Base-by-base conservation (phyloP, 2,888 invertebrate species). In the Cremastobaeus sp. region DNA sequence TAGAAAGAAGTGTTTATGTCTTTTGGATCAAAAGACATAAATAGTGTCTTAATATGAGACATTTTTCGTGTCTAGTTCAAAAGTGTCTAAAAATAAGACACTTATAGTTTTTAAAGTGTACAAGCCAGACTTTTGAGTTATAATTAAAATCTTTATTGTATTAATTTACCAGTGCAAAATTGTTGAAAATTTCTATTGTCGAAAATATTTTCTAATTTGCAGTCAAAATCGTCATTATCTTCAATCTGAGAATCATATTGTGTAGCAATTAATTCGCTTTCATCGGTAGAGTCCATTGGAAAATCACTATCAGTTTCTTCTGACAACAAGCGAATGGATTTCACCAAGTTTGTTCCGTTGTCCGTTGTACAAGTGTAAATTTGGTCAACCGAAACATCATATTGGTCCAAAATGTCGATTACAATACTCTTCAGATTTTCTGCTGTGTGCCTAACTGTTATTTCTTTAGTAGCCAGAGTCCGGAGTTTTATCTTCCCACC, bases 101-200 rank as follows among this genome's bases (percentile, higher is more conserved):
- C n/a, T n/a, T n/a, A n/a, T n/a, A n/a, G n/a, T n/a, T n/a, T n/a
- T n/a, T n/a, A n/a, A n/a, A n/a, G n/a, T n/a, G n/a, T n/a, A n/a
- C n/a, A n/a, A n/a, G n/a, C n/a, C n/a, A n/a, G n/a, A n/a, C n/a
- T n/a, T n/a, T n/a, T n/a, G n/a, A n/a, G n/a, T n/a, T n/a, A n/a
- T n/a, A n/a, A n/a, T n/a, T n/a, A 45, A 15, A n/a, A 6, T 52
- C 52, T 3, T 1, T 5, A 43, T 41, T n/a, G n/a, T n/a, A n/a
- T n/a, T n/a, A n/a, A 12, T 12, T 34, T 35, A 14, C 14, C 35
- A 34, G 14, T 12, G 34, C 34, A 34, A 34, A 34, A 34, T 1
- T 34, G 11, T 2, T 11, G 34, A 11, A 34, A 34, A 34, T 6
- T 12, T 34, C 4, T 34, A 34, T 34, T 9, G 6, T 12, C 14